These are phyloP conservation scores for Clarias fuscus DNA, from an alignment of 2,797 vertebrate species.

Conservation along the genomic window DNA sequence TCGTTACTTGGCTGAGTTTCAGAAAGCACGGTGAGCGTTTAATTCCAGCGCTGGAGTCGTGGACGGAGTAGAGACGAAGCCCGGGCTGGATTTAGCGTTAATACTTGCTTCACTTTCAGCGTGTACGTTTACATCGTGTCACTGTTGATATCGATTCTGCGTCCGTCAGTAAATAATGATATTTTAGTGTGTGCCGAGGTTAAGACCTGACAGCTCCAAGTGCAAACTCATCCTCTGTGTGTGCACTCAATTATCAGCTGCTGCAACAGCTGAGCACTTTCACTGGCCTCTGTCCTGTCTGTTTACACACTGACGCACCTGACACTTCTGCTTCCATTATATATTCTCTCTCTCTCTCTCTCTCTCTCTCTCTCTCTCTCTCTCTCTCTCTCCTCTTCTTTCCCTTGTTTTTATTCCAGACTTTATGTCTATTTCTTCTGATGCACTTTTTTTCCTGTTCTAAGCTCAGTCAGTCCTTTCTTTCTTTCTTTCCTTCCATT, in stretches of 20 bases:
- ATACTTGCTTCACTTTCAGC: constrained; percentile 7
- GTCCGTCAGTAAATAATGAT: not conserved
- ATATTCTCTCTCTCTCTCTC: not conserved
- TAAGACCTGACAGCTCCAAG: not conserved
- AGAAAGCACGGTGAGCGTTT: constrained; percentile 18
- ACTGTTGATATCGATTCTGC: constrained; percentile 19
- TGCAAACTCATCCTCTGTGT: not conserved
- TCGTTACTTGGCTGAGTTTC: constrained; percentile 39
- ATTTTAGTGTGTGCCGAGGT: not conserved
- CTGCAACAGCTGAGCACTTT: not conserved
- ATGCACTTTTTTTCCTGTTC: no score
- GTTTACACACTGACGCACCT: not conserved
- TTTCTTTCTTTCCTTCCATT: no score
- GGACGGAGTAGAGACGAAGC: constrained; percentile 1
- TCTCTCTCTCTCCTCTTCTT: not conserved
- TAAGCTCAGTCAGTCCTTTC: not conserved
- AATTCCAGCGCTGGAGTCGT: not conserved
- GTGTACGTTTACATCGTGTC: constrained; percentile 10
- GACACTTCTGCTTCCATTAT: not conserved
- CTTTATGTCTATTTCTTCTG: no score
- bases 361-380: not conserved
- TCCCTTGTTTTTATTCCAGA: no score
- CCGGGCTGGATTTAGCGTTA: not conserved
- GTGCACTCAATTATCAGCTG: not conserved
- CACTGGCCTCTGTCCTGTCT: not conserved